These are phyloP conservation scores for Caenorhabditis sp. DNA, from an alignment of 2,888 invertebrate genomes.

Conservation along the genomic window DNA sequence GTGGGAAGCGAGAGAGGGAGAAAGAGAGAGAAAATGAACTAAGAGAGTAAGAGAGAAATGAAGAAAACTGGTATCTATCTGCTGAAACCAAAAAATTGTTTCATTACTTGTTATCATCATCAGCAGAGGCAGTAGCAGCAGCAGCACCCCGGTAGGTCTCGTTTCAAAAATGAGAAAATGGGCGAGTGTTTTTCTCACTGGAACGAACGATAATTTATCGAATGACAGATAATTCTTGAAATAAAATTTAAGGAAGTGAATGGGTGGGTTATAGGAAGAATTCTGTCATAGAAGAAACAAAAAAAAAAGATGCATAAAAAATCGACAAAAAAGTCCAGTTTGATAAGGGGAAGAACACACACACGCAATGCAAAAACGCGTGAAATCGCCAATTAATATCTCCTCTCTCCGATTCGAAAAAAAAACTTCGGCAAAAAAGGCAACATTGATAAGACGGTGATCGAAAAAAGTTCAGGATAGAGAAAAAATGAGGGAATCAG, in stretches of 20 bases:
- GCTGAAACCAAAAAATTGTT: constrained; percentile 1
- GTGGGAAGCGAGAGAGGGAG: neutral
- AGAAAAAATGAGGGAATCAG: neutral
- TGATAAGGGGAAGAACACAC: neutral
- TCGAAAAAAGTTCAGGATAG: neutral
- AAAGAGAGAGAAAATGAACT: too few species aligned
- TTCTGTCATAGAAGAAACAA: neutral
- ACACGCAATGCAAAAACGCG: constrained; percentile 1
- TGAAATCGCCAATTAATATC: constrained; percentile 1
- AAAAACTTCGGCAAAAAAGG: constrained; percentile 1
- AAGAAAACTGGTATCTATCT: neutral
- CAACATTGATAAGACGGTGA: neutral
- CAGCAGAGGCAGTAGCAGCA: neutral
- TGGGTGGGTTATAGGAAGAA: neutral
- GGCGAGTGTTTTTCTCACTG: neutral
- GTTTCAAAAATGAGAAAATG: neutral
- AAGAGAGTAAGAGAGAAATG: neutral
- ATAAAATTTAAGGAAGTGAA: too few species aligned
- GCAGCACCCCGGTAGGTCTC: neutral
- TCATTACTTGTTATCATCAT: constrained; percentile 1
- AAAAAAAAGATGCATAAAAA: neutral
- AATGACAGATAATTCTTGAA: too few species aligned
- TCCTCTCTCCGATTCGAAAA: neutral
- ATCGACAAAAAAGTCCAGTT: constrained; percentile 1
- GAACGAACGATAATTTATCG: neutral